These are phyloP conservation scores for Oreotrochilus melanogaster DNA, from an alignment of 2,113 vertebrate genomes.

Conservation along the genomic window DNA sequence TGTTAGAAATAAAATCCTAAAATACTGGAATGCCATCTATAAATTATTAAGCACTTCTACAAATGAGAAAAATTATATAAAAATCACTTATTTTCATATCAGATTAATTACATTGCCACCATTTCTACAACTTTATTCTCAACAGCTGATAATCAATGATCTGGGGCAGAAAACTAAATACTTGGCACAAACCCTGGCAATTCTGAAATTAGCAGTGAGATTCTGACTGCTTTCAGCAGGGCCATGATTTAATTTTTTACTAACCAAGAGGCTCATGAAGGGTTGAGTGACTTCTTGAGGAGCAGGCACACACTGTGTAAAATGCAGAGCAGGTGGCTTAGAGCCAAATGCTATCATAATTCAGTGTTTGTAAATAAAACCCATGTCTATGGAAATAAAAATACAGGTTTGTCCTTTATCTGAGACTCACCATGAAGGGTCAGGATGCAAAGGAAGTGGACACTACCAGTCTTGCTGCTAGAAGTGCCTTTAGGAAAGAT, in stretches of 20 bases:
- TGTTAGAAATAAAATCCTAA: not conserved
- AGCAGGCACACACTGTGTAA: not conserved
- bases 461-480: not conserved
- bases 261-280: not conserved
- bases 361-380: not conserved
- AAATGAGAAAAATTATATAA: not conserved
- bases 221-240: not conserved
- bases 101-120: not conserved
- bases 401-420: not conserved
- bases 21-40: not conserved
- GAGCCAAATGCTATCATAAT: not conserved
- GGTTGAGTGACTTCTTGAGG: not conserved
- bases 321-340: not conserved
- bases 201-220: not conserved
- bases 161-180: not conserved
- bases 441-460: not conserved
- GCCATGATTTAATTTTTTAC: not conserved
- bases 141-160: not conserved
- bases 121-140: not conserved
- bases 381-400: not conserved
- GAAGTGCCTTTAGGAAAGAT: not conserved
- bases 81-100: not conserved
- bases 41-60: not conserved
- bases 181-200: accelerated
- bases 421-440: not conserved